phyloP scores from a whole-genome alignment of 2,888 invertebrate species.

The Zonitis immaculata region DNA sequence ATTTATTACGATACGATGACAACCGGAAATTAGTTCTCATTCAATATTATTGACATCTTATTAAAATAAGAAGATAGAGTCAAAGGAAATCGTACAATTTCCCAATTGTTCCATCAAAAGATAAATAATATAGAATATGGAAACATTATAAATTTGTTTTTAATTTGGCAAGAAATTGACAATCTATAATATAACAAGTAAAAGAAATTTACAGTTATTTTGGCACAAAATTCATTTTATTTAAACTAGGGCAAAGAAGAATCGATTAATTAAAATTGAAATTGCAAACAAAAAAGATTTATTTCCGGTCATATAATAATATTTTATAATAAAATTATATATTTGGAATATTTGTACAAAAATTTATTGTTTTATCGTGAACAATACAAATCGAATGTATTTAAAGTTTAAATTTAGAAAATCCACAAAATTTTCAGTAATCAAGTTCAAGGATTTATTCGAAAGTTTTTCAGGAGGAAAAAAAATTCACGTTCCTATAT shows the following conservation, averaged over 20 bases:
- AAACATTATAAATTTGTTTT: neutral
- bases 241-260: neutral
- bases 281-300: too few relatives aligned
- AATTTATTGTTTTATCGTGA: too few relatives aligned
- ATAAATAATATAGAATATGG: neutral
- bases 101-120: too few relatives aligned
- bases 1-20: too few relatives aligned
- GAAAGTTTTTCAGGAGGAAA: neutral
- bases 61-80: neutral
- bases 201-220: neutral
- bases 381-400: too few relatives aligned
- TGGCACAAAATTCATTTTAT: neutral
- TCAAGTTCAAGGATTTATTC: constrained; percentile 24
- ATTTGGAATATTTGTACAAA: too few relatives aligned
- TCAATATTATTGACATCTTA: neutral
- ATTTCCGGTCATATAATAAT: too few relatives aligned
- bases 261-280: neutral
- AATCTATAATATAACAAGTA: neutral
- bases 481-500: too few relatives aligned
- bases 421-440: constrained; percentile 15
- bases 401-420: constrained; percentile 15
- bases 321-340: too few relatives aligned
- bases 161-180: constrained; percentile 1
- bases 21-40: neutral
- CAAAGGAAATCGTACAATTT: too few relatives aligned